A percentile compares a stretch with the other conserved stretches of the same genome.
phyloP scores from a whole-genome alignment of 2,888 invertebrate genomes.

The Polyploca ridens region DNA sequence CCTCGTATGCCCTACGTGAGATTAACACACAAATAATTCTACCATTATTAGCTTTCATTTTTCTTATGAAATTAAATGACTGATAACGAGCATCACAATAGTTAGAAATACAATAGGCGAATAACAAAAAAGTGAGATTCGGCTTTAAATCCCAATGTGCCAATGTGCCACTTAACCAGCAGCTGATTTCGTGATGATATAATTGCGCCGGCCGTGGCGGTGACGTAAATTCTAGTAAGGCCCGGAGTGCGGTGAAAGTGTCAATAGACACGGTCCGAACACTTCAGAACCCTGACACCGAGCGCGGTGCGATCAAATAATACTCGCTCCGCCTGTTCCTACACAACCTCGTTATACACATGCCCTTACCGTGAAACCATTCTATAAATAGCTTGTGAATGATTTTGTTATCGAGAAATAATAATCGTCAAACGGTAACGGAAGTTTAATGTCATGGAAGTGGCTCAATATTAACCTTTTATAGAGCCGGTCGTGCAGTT shows the following conservation, averaged over 20 bases:
- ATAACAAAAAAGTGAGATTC: slow-evolving; percentile 44
- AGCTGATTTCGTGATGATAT: slow-evolving; percentile 75
- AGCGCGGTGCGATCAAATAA: slow-evolving; percentile 34
- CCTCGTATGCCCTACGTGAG: slow-evolving; percentile 15
- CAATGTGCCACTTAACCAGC: slow-evolving; percentile 61
- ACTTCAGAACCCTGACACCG: slow-evolving; percentile 59
- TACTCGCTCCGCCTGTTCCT: slow-evolving; percentile 17
- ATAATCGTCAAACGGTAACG: slow-evolving; percentile 30
- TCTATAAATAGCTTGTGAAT: slow-evolving; percentile 2
- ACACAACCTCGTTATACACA: slow-evolving; percentile 14
- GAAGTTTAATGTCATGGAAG: slow-evolving; percentile 39
- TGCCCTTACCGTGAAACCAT: slow-evolving; percentile 15
- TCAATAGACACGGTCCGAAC: slow-evolving; percentile 49
- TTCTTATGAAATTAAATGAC: slow-evolving; percentile 31
- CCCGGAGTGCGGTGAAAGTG: slow-evolving; percentile 69
- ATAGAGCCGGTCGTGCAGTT: slow-evolving; percentile 18
- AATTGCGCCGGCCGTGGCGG: slow-evolving; percentile 58
- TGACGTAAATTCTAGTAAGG: slow-evolving; percentile 74
- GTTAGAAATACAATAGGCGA: slow-evolving; percentile 41
- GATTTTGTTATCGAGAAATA: slow-evolving; percentile 22
- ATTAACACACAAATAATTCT: slow-evolving; percentile 25
- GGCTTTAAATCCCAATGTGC: slow-evolving; percentile 45
- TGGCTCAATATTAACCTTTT: slow-evolving; percentile 30
- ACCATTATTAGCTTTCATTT: slow-evolving; percentile 38
- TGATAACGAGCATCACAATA: slow-evolving; percentile 42